Percentiles rank a stretch among this genome's conserved stretches.
These are phyloP conservation scores for Dendrolimus punctatus DNA, from an alignment of 1,140 invertebrate genomes.

Conservation along the genomic window DNA sequence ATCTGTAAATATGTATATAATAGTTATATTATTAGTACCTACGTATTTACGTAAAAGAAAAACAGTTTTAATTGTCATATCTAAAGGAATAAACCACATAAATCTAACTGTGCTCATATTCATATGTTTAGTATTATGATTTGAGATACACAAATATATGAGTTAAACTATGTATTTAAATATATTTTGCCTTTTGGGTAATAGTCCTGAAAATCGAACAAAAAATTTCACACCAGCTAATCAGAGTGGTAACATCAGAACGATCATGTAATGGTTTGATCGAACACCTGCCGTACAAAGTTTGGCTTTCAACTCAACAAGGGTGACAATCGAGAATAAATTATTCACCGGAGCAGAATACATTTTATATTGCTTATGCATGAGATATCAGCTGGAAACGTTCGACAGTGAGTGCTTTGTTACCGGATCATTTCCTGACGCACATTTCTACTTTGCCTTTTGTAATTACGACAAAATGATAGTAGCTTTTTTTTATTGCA, in stretches of 20 bases:
- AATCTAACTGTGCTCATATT: no score
- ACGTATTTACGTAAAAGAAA: no score
- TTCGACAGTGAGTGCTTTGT: constrained; percentile 24
- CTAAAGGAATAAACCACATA: no score
- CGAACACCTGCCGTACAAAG: constrained; percentile 32
- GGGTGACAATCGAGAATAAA: constrained; percentile 46
- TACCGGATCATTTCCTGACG: constrained; percentile 28
- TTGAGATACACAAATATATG: no score
- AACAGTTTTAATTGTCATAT: no score
- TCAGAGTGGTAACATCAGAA: constrained; percentile 11
- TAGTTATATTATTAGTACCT: no score
- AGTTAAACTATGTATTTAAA: no score
- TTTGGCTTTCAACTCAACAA: constrained; percentile 14
- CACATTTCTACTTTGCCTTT: no score
- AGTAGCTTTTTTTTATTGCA: no score
- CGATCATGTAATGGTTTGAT: constrained; percentile 25
- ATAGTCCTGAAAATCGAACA: background rate
- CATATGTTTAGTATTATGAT: no score
- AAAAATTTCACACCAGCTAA: constrained; percentile 8
- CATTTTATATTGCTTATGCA: constrained; percentile 42
- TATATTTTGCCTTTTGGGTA: background rate
- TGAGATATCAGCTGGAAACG: constrained; percentile 32
- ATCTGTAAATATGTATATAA: no score
- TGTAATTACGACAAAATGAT: no score
- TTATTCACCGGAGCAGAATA: constrained; percentile 44